These are phyloP conservation scores for Sturmia bella DNA, from an alignment of 2,888 invertebrate genomes.

Conservation along the genomic window DNA sequence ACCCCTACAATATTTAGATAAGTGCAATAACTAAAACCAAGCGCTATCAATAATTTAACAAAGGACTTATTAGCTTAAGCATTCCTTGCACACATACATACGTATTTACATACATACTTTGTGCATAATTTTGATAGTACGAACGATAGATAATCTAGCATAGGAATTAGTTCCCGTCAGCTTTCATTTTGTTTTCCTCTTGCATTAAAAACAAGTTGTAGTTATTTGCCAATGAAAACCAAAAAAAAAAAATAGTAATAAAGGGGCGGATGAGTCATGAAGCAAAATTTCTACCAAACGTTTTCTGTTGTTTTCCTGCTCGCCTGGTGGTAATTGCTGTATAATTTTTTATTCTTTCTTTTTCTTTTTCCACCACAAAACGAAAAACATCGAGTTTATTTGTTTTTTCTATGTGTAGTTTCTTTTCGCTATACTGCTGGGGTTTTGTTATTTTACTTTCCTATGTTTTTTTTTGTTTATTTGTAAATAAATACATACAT, in stretches of 20 bases:
- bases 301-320: constrained; percentile 48
- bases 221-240: constrained; percentile 17
- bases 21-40: constrained; percentile 15
- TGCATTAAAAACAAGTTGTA: constrained; percentile 21
- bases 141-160: not conserved
- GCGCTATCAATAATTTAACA: constrained; percentile 35
- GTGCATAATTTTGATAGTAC: constrained; percentile 2
- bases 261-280: constrained; percentile 80
- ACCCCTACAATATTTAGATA: constrained; percentile 56
- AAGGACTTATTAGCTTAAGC: constrained; percentile 7
- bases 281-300: constrained; percentile 70
- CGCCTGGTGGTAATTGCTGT: constrained; percentile 57
- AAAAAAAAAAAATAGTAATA: constrained; percentile 47
- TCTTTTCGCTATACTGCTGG: too few relatives aligned
- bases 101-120: too few relatives aligned
- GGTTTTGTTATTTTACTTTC: too few relatives aligned
- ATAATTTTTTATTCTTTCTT: constrained; percentile 38
- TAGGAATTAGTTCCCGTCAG: constrained; percentile 17
- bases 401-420: too few relatives aligned
- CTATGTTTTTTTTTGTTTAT: too few relatives aligned
- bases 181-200: constrained; percentile 5
- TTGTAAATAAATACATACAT: too few relatives aligned
- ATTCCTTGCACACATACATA: too few relatives aligned
- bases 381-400: too few relatives aligned
- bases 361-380: not conserved